These are phyloP conservation scores for Synanthedon vespiformis DNA, from an alignment of 2,888 invertebrate species.

Conservation along the genomic window DNA sequence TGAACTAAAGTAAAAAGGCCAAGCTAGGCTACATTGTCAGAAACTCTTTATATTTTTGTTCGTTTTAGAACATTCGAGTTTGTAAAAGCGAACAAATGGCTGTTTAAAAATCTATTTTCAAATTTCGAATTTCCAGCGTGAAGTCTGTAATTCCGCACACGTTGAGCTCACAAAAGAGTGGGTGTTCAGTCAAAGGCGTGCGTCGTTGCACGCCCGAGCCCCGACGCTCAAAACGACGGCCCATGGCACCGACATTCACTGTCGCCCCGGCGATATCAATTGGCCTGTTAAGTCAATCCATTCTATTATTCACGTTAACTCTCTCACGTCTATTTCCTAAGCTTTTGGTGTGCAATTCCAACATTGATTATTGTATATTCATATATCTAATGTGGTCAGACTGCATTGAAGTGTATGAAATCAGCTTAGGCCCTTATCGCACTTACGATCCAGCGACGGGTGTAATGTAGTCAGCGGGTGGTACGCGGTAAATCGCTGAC, in stretches of 20 bases:
- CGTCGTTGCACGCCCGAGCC: constrained; percentile 16
- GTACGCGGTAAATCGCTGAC: too few species aligned
- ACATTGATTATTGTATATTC: not conserved
- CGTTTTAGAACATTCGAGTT: not conserved
- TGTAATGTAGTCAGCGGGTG: too few species aligned
- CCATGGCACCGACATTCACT: not conserved
- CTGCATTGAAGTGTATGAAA: too few species aligned
- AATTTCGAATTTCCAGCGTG: constrained; percentile 7
- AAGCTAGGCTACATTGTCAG: too few species aligned
- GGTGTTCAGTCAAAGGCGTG: constrained; percentile 22
- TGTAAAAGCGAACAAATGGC: not conserved
- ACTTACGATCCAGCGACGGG: too few species aligned
- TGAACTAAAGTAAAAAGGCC: too few species aligned
- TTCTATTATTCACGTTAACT: not conserved
- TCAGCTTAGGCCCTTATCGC: too few species aligned
- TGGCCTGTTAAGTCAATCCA: not conserved
- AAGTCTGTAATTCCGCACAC: constrained; percentile 19
- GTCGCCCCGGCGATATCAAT: not conserved
- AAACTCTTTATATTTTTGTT: too few species aligned
- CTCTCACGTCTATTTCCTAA: too few species aligned
- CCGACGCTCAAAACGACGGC: constrained; percentile 1
- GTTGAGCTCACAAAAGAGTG: constrained; percentile 26
- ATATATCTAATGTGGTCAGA: too few species aligned
- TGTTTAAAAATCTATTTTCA: constrained; percentile 5
- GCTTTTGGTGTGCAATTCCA: too few species aligned